These are phyloP conservation scores for Maconellicoccus hirsutus DNA, from an alignment of 1,140 invertebrate species.

Conservation along the genomic window DNA sequence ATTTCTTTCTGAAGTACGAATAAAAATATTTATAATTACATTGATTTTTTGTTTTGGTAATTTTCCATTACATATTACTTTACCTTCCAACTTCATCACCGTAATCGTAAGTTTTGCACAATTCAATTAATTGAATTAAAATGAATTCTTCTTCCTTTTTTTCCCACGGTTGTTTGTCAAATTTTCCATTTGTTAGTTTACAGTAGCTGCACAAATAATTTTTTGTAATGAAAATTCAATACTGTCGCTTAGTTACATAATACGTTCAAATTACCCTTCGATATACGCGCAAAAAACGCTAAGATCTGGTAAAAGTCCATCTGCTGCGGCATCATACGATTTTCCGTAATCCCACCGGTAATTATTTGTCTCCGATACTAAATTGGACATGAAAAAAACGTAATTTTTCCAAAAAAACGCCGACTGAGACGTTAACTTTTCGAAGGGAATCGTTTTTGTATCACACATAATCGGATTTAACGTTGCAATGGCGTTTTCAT, in stretches of 20 bases:
- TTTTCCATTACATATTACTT: no score
- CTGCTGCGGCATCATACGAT: background rate
- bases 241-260: no score
- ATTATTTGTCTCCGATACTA: background rate
- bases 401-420: slow-evolving; percentile 18
- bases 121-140: slow-evolving; percentile 18
- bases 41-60: no score
- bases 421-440: background rate
- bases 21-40: no score
- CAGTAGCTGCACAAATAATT: background rate
- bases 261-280: background rate
- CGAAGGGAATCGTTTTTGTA: background rate
- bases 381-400: background rate
- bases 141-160: slow-evolving; percentile 13
- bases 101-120: slow-evolving; percentile 15
- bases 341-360: background rate
- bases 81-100: slow-evolving; percentile 22
- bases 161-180: background rate
- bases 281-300: slow-evolving; percentile 1
- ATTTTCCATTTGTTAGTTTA: background rate
- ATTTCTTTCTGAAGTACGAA: background rate
- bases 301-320: background rate
- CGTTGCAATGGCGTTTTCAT: background rate
- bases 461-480: background rate
- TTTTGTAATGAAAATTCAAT: background rate